Base-by-base conservation (phyloP, 2,888 invertebrate species). In the Gandaritis pyraliata region DNA sequence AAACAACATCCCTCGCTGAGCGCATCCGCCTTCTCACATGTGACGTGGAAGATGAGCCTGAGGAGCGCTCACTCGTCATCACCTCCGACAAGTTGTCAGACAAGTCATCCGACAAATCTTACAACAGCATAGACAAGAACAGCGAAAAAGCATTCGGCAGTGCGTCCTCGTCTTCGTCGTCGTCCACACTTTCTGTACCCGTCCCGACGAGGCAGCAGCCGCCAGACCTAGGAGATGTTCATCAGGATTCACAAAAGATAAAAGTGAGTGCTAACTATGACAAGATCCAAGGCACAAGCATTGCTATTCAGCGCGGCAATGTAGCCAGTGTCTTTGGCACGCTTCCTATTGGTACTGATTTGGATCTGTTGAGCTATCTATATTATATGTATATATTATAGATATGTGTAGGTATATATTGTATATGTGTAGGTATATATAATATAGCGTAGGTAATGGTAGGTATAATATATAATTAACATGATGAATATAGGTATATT, bases 1-100 rank as follows among this genome's bases (percentile, higher is more conserved):
- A 93, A 74, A 96, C 96, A 70, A 95, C 96, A 55, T 96, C 97
- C 0, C 89, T 98, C 41, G 96, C 97, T 59, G 98, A 98, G 77
- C 94, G 97, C 65, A 97, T 98, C 69, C 95, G 96, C 49, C 95
- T 96, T 78, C 88, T 98, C 51, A 98, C 97, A 0, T 97, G 97
- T 78, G 96, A 97, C 81, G 95, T 96, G 41, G 97, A 97, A 65
- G 96, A 96, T 49, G 94, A 94, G 5, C 81, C 85, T 0, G 92
- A 93, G 12, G 88, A 85, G 13, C 90, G 93, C 0, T 94, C 95
- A 64, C 95, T 96, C 0, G 94, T 95, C 0, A 95, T 95, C 71
- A 95, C 74, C 72, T 86, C 75, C 55, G 94, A 94, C 71, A 95
- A 95, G 75, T 93, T 91, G 93, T 85, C 82, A 51, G 88, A 89